Evolutionary conservation across 2,113 vertebrate genomes (phyloP), one percentile per base, ranked within the genome.

Genomic region (Brevimyrus niger): DNA sequence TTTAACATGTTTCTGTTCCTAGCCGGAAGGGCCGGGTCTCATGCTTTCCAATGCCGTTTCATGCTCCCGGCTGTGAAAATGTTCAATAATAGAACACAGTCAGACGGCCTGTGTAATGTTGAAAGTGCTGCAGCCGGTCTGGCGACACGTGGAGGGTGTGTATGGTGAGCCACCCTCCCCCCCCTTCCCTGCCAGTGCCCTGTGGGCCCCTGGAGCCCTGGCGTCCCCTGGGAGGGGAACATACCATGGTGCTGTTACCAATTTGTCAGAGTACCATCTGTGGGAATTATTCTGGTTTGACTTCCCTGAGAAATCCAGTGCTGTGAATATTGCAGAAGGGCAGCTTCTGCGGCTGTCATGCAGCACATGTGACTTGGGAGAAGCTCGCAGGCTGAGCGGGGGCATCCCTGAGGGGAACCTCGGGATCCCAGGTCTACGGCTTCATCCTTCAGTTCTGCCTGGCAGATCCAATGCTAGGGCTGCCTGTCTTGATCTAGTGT

Each of bases 1-100:
- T 47, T 27, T 48, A 61, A 88, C 9, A 47, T 23, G 65, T n/a
- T 19, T 88, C 46, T 47, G 55, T 69, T 61, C 44, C 87, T 46
- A 47, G 58, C 58, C n/a, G 23, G 87, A 42, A 46, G 87, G 55
- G 21, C 89, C 89, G 83, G 76, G 69, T 88, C 86, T 73, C 73
- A 9, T 87, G 86, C 90, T 87, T 91, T 50, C 31, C 51, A 31
- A 73, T 53, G 90, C 87, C 88, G 89, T 93, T 92, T 93, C 58
- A 88, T 93, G 91, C 93, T 86, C 35, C 73, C 4, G 35, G 73
- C 73, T 80, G 35, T 19, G 31, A 80, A 80, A 42, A 80, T 8
- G 13, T 35, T 80, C 35, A 80, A 80, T 80, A 80, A 80, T 80
- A 80, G 73, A 80, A 80, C 73, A 80, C 31, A 80, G 73, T 4